Conservation (phyloP, 2,888 invertebrate species). For the Neria commutata region DNA sequence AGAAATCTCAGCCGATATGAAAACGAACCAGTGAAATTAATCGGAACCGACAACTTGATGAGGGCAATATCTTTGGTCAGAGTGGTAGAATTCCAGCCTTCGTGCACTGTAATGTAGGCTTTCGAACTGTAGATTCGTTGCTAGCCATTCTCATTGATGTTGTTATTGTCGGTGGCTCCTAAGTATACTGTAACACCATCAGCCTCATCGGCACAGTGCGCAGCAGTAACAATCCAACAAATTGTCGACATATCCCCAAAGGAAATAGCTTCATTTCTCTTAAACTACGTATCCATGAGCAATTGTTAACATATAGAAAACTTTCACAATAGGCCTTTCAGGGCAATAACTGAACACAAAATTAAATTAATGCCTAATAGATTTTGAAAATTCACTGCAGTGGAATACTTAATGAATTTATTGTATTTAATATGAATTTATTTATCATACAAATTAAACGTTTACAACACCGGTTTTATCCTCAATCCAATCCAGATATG, state of each 20-base stretch:
- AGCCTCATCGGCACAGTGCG: slow-evolving; percentile 40
- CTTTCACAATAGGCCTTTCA: too few species aligned
- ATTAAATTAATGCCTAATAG: too few species aligned
- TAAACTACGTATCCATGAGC: too few species aligned
- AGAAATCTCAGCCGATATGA: neutral
- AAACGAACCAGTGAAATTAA: slow-evolving; percentile 34
- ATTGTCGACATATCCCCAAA: too few species aligned
- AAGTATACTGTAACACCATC: slow-evolving; percentile 35
- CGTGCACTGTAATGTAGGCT: slow-evolving; percentile 35
- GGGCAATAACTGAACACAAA: too few species aligned
- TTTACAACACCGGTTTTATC: slow-evolving; percentile 40
- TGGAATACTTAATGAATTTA: too few species aligned
- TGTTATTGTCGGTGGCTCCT: slow-evolving; percentile 36
- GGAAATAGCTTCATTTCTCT: too few species aligned
- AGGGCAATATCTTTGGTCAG: slow-evolving; percentile 47
- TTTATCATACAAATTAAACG: slow-evolving; percentile 33
- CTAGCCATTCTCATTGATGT: slow-evolving; percentile 33
- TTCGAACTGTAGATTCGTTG: slow-evolving; percentile 31
- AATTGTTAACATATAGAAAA: too few species aligned
- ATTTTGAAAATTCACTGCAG: too few species aligned
- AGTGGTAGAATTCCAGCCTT: slow-evolving; percentile 27
- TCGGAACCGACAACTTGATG: slow-evolving; percentile 35
- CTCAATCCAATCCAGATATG: slow-evolving; percentile 56
- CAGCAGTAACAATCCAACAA: slow-evolving; percentile 44
- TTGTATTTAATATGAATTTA: too few species aligned